phyloP scores from a whole-genome alignment of 1,140 invertebrate species.

The Microplitis mediator region DNA sequence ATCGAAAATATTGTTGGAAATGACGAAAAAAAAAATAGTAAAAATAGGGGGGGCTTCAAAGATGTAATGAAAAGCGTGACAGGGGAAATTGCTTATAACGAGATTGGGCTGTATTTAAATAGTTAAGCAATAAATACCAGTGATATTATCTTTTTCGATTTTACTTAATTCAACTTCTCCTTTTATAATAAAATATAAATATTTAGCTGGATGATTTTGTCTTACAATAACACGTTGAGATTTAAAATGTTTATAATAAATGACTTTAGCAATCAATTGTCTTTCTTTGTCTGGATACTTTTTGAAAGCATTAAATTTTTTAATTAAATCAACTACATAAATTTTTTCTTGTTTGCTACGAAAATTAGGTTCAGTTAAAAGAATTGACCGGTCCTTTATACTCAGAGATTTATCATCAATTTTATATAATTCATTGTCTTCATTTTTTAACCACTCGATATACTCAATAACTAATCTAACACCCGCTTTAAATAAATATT shows the following conservation, averaged over 20 bases:
- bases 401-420: too few species aligned
- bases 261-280: constrained; percentile 61
- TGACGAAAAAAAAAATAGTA: too few species aligned
- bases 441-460: not conserved
- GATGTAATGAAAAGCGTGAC: not conserved
- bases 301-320: constrained; percentile 37
- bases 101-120: not conserved
- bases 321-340: constrained; percentile 39
- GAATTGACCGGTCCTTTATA: constrained; percentile 46
- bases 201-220: constrained; percentile 63
- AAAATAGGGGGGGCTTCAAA: too few species aligned
- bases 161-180: constrained; percentile 64
- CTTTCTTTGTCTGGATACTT: constrained; percentile 60
- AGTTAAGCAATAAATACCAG: constrained; percentile 34
- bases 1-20: too few species aligned
- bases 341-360: constrained; percentile 33
- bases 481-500: not conserved
- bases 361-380: constrained; percentile 33
- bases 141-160: constrained; percentile 60
- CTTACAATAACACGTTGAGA: constrained; percentile 64
- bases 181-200: constrained; percentile 66
- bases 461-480: not conserved
- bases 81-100: not conserved
- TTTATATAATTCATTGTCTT: not conserved
- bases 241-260: constrained; percentile 65